Evolutionary conservation across 2,113 vertebrate genomes (phyloP), one percentile per base, ranked within the genome.

Genomic region (Rhizomys pruinosus): DNA sequence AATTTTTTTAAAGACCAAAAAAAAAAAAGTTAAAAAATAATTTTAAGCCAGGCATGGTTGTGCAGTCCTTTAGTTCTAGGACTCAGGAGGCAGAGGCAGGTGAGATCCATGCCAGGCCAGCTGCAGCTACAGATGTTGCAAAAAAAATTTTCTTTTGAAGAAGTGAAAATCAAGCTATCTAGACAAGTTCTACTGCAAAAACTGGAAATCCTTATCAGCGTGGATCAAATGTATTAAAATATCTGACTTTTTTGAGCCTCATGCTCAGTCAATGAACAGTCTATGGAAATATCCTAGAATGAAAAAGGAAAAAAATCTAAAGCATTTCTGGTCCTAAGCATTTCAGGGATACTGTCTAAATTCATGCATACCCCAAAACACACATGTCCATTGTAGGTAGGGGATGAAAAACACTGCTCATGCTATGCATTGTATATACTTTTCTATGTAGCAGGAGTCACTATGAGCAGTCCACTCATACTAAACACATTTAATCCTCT

Each of bases 401-500:
- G 37, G 44, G 7, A 84, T 63, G 69, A 34, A 91, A 82, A 81
- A 55, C 23, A 74, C 74, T 84, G 57, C 22, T 77, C 47, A 55
- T 74, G 8, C 32, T 87, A 32, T 72, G 44, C 25, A 25, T 73
- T 87, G 27, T 90, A 66, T 66, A 5, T 76, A 27, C 13, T 39
- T 63, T 87, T 81, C 74, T 27, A 13, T 89, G 91, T 69, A 47
- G 57, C 87, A 13, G 44, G 23, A 63, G 74, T 79, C 39, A 20
- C 29, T 95, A 73, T 85, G 69, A 77, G 78, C 44, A 72, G 34
- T 94, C 78, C 61, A 12, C n/a, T 68, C 39, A 47, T 73, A n/a
- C 74, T 81, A 91, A 89, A 57, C 63, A 89, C 32, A n/a, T 64
- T 90, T 88, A 92, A 86, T 81, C 57, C 20, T 94, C 63, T 34